phyloP scores from a whole-genome alignment of 2,797 vertebrate genomes.

The Gallinago nigripennis region DNA sequence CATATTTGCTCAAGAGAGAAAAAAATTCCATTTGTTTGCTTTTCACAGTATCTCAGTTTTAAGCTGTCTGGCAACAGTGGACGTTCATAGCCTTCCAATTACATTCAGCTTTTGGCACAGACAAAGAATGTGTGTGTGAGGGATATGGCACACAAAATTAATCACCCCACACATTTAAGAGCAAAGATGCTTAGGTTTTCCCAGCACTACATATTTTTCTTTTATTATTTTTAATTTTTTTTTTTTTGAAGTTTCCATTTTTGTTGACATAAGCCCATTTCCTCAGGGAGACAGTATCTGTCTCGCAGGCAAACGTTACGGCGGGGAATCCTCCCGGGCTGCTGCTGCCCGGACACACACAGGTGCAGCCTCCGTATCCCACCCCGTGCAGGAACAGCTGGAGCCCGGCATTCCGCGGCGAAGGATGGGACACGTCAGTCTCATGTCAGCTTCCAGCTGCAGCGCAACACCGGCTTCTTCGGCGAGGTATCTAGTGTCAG shows the following conservation, averaged over 20 bases:
- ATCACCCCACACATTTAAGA: constrained; percentile 15
- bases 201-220: not conserved
- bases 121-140: constrained; percentile 19
- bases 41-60: constrained; percentile 47
- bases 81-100: constrained; percentile 13
- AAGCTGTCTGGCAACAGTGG: constrained; percentile 35
- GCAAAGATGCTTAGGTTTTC: constrained; percentile 21
- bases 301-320: constrained; percentile 37
- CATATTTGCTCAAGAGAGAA: not conserved
- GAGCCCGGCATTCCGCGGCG: constrained; percentile 4
- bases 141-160: constrained; percentile 35
- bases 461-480: constrained; percentile 6
- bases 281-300: constrained; percentile 11
- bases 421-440: constrained; percentile 11
- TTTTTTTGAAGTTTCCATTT: constrained; percentile 35
- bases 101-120: constrained; percentile 44
- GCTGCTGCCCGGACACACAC: not conserved
- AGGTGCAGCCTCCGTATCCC: not conserved
- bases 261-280: constrained; percentile 45
- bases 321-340: constrained; percentile 26
- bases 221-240: too few relatives aligned
- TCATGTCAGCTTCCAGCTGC: constrained; percentile 35
- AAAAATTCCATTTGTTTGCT: constrained; percentile 40
- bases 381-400: not conserved
- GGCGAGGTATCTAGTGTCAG: not conserved